phyloP scores from a whole-genome alignment of 2,113 vertebrate genomes.

The Chaetorhynchus papuensis region DNA sequence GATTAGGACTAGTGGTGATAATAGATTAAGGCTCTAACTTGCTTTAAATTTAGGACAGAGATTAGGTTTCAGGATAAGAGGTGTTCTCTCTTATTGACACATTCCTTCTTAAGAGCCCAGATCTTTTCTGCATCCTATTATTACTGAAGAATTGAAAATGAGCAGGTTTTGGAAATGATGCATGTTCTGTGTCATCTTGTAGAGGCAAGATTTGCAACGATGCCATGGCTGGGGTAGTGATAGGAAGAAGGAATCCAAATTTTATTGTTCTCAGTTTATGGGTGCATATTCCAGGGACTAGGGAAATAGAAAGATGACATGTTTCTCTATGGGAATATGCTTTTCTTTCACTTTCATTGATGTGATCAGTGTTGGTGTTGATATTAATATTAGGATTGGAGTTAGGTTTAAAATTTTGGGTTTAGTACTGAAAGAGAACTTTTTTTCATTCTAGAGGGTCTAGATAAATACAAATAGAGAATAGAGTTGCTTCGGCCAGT shows the following conservation, averaged over 20 bases:
- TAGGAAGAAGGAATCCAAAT: background rate
- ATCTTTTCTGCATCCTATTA: background rate
- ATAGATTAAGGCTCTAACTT: background rate
- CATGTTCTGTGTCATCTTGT: background rate
- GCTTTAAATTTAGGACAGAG: background rate
- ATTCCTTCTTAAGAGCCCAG: background rate
- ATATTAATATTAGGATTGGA: background rate
- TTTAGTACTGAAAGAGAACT: background rate
- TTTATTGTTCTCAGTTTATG: background rate
- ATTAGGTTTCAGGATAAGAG: background rate
- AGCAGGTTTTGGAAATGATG: background rate
- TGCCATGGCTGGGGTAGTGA: background rate
- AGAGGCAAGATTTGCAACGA: background rate
- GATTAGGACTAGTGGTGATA: background rate
- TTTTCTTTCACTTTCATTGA: background rate
- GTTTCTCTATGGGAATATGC: background rate
- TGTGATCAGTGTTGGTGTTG: background rate
- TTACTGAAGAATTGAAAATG: background rate
- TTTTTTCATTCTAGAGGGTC: background rate
- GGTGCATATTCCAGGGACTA: background rate
- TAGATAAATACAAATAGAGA: background rate
- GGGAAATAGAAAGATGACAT: fast-evolving
- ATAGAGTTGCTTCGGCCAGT: background rate
- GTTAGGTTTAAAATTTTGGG: background rate
- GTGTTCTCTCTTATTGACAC: background rate